A percentile compares a stretch with the other conserved stretches of the same genome.
Evolutionary conservation across 2,113 vertebrate genomes (phyloP).

Genomic region (Catharus fuscescens): DNA sequence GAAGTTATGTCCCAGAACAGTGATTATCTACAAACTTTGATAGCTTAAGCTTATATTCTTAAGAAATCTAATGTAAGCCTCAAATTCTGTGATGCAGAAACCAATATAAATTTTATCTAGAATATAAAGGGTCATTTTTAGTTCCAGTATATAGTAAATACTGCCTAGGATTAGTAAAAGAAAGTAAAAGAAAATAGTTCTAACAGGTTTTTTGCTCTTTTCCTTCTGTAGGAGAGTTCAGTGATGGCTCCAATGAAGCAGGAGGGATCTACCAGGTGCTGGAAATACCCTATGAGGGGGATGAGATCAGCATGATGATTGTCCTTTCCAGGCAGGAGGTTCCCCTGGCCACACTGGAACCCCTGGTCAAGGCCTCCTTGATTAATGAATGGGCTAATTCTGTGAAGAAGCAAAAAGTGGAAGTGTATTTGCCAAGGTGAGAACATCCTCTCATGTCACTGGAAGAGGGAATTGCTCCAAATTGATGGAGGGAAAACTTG

Average conservation of each 20-base stretch:
- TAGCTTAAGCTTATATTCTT: neutral
- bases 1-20: neutral
- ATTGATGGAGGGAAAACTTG: neutral
- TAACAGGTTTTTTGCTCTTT: neutral
- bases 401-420: constrained; percentile 96
- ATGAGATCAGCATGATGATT: constrained; percentile 94
- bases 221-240: constrained; percentile 90
- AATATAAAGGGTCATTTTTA: neutral
- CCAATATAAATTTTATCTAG: neutral
- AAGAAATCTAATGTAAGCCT: neutral
- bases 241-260: constrained; percentile 94
- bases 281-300: constrained; percentile 95
- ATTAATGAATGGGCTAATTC: constrained; percentile 96
- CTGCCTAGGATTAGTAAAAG: neutral
- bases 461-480: neutral
- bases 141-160: neutral
- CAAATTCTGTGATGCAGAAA: neutral
- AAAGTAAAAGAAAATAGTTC: neutral
- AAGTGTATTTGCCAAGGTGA: constrained; percentile 95
- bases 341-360: constrained; percentile 89
- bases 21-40: neutral
- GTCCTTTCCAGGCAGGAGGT: constrained; percentile 95
- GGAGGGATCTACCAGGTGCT: constrained; percentile 97
- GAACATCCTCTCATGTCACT: neutral
- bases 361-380: constrained; percentile 88